A percentile compares a stretch with the other conserved stretches of the same genome.
Conservation (phyloP, 2,797 vertebrate species). For the Microctenopoma stevenorrisi region DNA sequence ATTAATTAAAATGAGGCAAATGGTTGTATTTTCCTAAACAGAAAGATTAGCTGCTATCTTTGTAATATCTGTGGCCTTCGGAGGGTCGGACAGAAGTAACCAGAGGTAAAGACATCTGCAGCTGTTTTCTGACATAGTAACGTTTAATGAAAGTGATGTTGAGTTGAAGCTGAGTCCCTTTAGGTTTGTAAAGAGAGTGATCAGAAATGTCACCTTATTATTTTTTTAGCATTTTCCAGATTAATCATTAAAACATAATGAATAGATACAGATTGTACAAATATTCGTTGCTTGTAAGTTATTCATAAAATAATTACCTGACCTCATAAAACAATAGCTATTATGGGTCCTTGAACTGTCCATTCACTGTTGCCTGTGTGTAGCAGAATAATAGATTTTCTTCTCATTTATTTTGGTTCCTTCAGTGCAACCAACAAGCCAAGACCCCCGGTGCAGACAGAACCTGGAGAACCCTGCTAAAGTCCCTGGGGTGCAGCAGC, state of each 20-base stretch:
- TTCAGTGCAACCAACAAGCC: conserved; percentile 19
- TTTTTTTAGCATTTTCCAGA: conserved; percentile 1
- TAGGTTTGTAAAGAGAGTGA: too few species aligned
- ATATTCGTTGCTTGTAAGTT: conserved; percentile 7
- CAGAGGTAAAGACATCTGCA: too few species aligned
- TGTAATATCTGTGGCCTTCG: neutral
- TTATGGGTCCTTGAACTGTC: conserved; percentile 11
- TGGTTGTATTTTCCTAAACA: neutral
- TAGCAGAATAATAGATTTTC: conserved; percentile 30
- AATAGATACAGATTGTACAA: neutral
- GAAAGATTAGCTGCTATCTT: neutral
- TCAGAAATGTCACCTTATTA: neutral
- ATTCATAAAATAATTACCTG: conserved; percentile 8
- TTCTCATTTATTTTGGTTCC: conserved; percentile 31
- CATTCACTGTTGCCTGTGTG: conserved; percentile 2
- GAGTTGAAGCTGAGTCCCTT: neutral
- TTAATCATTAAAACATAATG: neutral
- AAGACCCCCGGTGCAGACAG: conserved; percentile 37
- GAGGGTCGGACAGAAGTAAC: neutral
- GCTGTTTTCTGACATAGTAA: neutral
- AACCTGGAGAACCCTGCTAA: conserved; percentile 41
- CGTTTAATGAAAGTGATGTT: neutral
- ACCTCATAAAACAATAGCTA: conserved; percentile 21
- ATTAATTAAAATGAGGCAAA: neutral
- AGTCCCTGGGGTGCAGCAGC: conserved; percentile 54